Conservation (phyloP, 2,797 vertebrate genomes). For the Kryptopterus vitreolus region DNA sequence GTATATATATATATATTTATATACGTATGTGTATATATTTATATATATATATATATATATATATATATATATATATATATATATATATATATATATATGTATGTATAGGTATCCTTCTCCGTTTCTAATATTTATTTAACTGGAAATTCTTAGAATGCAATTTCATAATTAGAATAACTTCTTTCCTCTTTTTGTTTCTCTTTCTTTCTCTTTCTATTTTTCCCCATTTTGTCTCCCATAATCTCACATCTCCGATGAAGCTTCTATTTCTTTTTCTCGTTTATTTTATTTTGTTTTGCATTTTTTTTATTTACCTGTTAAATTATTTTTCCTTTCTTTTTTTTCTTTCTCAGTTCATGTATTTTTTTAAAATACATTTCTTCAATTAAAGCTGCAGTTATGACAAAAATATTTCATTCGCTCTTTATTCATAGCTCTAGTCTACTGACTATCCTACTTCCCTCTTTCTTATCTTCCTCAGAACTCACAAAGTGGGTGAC, state of each 20-base stretch:
- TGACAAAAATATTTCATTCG: not conserved
- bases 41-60: no score
- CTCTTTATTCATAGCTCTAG: not conserved
- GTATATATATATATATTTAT: no score
- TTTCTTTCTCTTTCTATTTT: not conserved
- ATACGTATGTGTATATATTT: no score
- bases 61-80: no score
- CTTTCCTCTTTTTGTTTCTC: not conserved
- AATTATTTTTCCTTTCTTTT: no score
- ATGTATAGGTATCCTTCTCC: no score
- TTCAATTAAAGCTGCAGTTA: not conserved
- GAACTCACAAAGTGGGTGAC: conserved; percentile 24
- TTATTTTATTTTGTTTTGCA: not conserved
- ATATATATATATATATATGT: no score
- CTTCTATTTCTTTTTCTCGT: no score
- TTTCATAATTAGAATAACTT: not conserved
- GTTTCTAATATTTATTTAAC: not conserved
- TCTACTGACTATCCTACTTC: conserved; percentile 27
- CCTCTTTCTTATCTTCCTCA: not conserved
- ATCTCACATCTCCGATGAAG: no score
- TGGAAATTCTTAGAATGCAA: not conserved
- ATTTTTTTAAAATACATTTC: no score
- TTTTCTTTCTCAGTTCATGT: no score
- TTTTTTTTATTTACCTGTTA: not conserved
- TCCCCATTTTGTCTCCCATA: not conserved